Evolutionary conservation across 2,888 invertebrate species (phyloP), one percentile per base, ranked within the genome.

Genomic region (Blastobasis lacticolella): DNA sequence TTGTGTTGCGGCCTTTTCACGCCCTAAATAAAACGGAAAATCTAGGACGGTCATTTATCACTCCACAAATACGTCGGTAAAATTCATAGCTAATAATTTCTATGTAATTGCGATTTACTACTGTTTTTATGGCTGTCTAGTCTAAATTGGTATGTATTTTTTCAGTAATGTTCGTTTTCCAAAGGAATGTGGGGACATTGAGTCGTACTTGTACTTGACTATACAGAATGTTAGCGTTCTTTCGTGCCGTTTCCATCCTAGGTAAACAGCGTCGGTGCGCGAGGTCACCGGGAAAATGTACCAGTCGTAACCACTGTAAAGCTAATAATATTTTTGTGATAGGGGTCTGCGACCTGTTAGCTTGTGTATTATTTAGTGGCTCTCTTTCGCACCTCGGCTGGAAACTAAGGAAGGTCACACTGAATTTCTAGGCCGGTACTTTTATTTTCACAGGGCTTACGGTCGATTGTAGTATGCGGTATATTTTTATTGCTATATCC

Each of bases 381-480:
- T 52, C 49, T 54, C 54, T 57, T 50, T 51, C 49, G 43, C 53
- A 48, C 54, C 23, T 37, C 45, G 23, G 10, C 37, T 38, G 42
- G 45, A 50, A 37, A 10, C 46, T 46, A 52, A 49, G 43, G 52
- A 54, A 60, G 57, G 60, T 58, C 55, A 57, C 60, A 54, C 51
- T 56, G 55, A 56, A 60, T 57, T 60, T 57, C 57, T 62, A 55
- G 53, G 52, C 53, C 54, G 54, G 49, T 42, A 40, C 52, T 57
- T 57, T 57, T 59, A 49, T 56, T 54, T 57, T 51, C 45, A 51
- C 49, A 54, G 56, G 56, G 56, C 58, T 62, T 59, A 59, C 53
- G 58, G 51, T 53, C 50, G 49, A 55, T 23, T 23, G 23, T 23
- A 57, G 56, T 59, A 59, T 54, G 49, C 52, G 55, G 52, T 43